A percentile compares a stretch with the other conserved stretches of the same genome.
Conservation (phyloP, 2,888 invertebrate genomes). For the Epistrophella euchroma region DNA sequence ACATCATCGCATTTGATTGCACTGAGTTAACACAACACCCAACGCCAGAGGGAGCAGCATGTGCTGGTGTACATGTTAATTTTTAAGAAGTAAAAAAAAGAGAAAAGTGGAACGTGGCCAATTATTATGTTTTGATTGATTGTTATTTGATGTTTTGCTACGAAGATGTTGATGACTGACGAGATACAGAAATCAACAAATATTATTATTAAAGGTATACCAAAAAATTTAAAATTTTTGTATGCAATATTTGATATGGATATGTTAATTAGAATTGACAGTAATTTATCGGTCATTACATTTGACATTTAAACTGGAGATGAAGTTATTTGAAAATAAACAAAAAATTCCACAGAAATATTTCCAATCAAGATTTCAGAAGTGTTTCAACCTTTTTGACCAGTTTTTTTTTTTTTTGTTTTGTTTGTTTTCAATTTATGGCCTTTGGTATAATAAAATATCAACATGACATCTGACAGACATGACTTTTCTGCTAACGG, state of each 20-base stretch:
- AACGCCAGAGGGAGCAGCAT: conserved; percentile 9
- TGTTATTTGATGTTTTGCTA: conserved; percentile 21
- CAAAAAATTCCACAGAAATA: conserved; percentile 2
- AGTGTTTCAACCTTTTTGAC: conserved; percentile 16
- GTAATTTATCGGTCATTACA: conserved; percentile 33
- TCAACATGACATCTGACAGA: conserved; percentile 20
- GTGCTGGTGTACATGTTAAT: not conserved
- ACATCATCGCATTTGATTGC: not conserved
- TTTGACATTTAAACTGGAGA: conserved; percentile 1
- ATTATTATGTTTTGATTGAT: conserved; percentile 41
- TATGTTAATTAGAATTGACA: conserved; percentile 23
- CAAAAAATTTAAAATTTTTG: not conserved
- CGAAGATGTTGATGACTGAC: not conserved
- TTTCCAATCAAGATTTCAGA: not conserved
- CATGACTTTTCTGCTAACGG: conserved; percentile 28
- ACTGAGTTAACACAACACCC: not conserved
- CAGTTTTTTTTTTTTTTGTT: not conserved
- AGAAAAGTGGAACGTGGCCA: conserved; percentile 34
- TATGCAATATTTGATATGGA: conserved; percentile 7
- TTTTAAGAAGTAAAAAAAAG: not conserved
- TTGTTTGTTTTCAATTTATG: not conserved
- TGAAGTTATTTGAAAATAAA: not conserved
- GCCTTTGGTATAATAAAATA: not conserved
- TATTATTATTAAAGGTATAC: not conserved
- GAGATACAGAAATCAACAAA: not conserved